These are phyloP conservation scores for Indicator indicator DNA, from an alignment of 2,113 vertebrate genomes.

Conservation along the genomic window DNA sequence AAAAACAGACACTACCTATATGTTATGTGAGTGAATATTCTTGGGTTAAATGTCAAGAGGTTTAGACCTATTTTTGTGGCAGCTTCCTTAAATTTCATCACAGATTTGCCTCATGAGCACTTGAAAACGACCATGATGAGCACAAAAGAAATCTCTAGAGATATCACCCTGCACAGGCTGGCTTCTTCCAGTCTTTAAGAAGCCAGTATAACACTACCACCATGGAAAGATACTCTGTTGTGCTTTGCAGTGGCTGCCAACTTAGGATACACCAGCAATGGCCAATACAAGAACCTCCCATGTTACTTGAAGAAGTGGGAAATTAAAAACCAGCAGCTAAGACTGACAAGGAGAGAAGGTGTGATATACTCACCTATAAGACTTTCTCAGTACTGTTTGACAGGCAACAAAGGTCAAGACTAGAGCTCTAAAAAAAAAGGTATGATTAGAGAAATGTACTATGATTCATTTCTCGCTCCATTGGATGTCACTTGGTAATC, in stretches of 20 bases:
- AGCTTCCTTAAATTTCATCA: background rate
- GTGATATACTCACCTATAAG: background rate
- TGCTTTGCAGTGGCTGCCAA: fast-evolving
- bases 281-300: background rate
- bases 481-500: background rate
- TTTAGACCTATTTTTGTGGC: background rate
- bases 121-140: background rate
- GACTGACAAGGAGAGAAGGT: background rate
- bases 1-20: background rate
- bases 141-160: background rate
- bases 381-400: background rate
- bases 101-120: background rate
- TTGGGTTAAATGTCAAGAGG: background rate
- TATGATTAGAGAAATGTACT: background rate
- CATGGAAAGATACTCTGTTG: background rate
- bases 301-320: background rate
- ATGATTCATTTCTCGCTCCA: background rate
- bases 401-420: background rate
- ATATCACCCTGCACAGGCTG: background rate
- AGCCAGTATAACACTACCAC: background rate
- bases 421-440: background rate
- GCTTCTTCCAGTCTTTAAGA: background rate
- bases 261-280: background rate
- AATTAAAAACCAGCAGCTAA: background rate
- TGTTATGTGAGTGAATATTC: background rate